Percentiles rank a stretch among this genome's conserved stretches.
These are phyloP conservation scores for Eriocheir sinensis DNA, from an alignment of 1,140 invertebrate species.

Conservation along the genomic window DNA sequence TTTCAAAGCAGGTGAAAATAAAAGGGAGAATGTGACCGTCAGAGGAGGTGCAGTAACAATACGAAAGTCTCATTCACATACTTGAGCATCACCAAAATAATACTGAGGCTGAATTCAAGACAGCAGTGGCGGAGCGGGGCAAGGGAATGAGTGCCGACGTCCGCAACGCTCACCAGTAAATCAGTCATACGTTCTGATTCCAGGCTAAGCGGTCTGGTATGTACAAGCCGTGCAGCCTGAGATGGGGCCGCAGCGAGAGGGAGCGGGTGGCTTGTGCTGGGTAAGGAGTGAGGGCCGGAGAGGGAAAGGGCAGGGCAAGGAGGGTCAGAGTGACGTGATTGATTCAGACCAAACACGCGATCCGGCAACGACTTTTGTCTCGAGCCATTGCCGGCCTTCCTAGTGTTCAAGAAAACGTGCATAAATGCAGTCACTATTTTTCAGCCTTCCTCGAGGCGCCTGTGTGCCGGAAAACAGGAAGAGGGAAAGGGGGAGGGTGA, in stretches of 20 bases:
- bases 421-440: slow-evolving; percentile 24
- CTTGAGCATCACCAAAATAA: neutral
- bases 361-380: slow-evolving; percentile 68
- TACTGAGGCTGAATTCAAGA: neutral
- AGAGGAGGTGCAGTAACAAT: neutral
- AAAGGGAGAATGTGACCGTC: slow-evolving; percentile 58
- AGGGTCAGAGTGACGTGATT: slow-evolving; percentile 67
- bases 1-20: slow-evolving; percentile 6
- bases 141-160: neutral
- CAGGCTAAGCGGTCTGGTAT: slow-evolving; percentile 39
- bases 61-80: slow-evolving; percentile 23
- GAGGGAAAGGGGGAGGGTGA: neutral
- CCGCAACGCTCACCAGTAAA: slow-evolving; percentile 58
- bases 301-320: slow-evolving; percentile 37
- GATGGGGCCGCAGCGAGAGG: neutral
- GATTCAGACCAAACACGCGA: slow-evolving; percentile 75
- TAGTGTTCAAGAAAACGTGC: slow-evolving; percentile 58
- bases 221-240: slow-evolving; percentile 6
- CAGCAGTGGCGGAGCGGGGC: neutral
- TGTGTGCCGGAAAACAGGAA: neutral
- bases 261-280: neutral
- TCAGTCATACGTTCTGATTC: slow-evolving; percentile 54
- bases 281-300: slow-evolving; percentile 39
- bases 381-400: slow-evolving; percentile 45
- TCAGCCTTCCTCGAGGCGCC: neutral